Evolutionary conservation across 2,113 vertebrate genomes (phyloP).

Genomic region (Toxostoma redivivum): DNA sequence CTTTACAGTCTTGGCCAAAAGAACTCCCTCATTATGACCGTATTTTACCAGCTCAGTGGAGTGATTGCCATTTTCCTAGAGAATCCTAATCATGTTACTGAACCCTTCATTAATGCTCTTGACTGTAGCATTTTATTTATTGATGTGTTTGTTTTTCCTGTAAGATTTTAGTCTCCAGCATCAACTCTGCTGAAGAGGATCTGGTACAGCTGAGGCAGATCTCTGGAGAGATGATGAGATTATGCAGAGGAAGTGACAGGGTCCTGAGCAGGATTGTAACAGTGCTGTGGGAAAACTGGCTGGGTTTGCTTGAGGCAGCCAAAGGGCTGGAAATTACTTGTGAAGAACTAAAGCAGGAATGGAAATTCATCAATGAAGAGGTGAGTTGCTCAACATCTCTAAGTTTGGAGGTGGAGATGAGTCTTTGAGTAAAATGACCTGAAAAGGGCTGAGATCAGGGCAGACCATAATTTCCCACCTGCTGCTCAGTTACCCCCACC

Average conservation of each 20-base stretch:
- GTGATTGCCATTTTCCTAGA: not conserved
- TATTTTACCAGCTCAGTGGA: not conserved
- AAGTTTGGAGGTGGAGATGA: not conserved
- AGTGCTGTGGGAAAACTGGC: slow-evolving; percentile 73
- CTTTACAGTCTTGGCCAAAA: not conserved
- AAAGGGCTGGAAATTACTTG: slow-evolving; percentile 71
- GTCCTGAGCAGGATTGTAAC: not conserved
- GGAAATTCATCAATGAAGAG: slow-evolving; percentile 79
- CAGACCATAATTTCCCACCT: not conserved
- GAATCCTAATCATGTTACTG: not conserved
- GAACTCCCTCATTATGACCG: not conserved
- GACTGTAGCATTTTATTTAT: not conserved
- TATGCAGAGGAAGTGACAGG: not conserved
- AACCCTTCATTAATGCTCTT: not conserved
- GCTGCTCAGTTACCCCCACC: not conserved
- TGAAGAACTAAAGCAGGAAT: slow-evolving; percentile 76
- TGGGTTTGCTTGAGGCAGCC: slow-evolving; percentile 60
- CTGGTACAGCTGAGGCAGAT: slow-evolving; percentile 65
- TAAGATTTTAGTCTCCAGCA: slow-evolving; percentile 68
- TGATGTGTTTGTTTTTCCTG: not conserved
- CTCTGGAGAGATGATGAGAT: slow-evolving; percentile 30
- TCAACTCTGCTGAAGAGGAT: slow-evolving; percentile 60
- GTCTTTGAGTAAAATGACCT: not conserved
- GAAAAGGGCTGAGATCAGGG: not conserved
- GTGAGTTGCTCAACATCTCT: slow-evolving; percentile 65